phyloP scores from a whole-genome alignment of 1,140 invertebrate genomes.

The Leucophenga varia region DNA sequence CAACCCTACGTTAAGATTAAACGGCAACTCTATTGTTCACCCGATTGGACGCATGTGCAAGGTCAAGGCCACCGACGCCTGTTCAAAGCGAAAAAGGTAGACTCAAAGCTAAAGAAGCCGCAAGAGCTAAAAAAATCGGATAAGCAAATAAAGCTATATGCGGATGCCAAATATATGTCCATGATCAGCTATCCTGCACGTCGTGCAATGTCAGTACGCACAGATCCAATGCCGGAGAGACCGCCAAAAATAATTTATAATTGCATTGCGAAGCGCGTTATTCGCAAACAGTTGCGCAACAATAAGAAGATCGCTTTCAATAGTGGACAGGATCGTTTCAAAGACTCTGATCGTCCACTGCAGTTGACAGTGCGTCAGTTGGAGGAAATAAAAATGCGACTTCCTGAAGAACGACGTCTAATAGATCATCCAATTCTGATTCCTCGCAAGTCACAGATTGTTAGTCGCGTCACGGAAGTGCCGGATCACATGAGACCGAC shows the following conservation, averaged over 20 bases:
- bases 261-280: slow-evolving; percentile 3
- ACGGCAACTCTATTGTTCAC: neutral
- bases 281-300: slow-evolving; percentile 9
- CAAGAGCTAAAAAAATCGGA: neutral
- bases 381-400: neutral
- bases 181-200: slow-evolving; percentile 10
- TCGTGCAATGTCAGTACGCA: neutral
- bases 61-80: slow-evolving; percentile 1
- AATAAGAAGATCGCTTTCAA: slow-evolving; percentile 17
- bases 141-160: neutral
- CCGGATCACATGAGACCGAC: slow-evolving; percentile 3
- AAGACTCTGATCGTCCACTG: slow-evolving; percentile 3
- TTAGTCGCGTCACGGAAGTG: neutral
- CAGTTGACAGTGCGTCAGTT: slow-evolving; percentile 2
- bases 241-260: slow-evolving; percentile 4
- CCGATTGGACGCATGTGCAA: slow-evolving; percentile 8
- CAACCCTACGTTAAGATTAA: slow-evolving; percentile 7
- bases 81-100: neutral
- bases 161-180: slow-evolving; percentile 9
- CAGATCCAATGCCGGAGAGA: neutral
- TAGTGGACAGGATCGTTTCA: slow-evolving; percentile 6
- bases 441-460: neutral
- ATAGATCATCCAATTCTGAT: slow-evolving; percentile 11
- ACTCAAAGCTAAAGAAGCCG: neutral
- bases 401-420: slow-evolving; percentile 9